Base-by-base conservation (phyloP, 2,888 invertebrate species). In the Herminia tarsipennalis region DNA sequence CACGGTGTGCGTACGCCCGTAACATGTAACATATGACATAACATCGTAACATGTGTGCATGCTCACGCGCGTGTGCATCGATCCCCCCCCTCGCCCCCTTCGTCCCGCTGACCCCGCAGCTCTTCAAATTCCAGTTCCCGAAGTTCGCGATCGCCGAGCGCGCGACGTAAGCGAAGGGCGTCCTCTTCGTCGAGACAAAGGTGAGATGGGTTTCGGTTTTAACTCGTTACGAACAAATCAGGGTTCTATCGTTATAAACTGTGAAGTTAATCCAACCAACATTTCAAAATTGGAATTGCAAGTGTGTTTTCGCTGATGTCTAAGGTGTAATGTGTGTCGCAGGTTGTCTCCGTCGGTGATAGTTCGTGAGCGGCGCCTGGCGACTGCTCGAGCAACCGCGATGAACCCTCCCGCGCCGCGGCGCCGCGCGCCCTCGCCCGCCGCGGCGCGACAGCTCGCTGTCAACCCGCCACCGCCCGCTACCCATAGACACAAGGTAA, bases 341-440 rank as follows among this genome's bases (percentile, higher is more conserved):
- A 90, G 90, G 68, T 61, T 94, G 64, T 94, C 94, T 2, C 94
- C 94, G 52, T 93, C 93, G 56, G 93, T 93, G 75, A 94, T 94
- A 57, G 93, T 94, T 1, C 93, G 93, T 41, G 94, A 94, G 81
- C 88, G 93, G 47, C 93, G 94, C 48, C 88, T 93, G 63, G 94
- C 94, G 27, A 93, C 92, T 17, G 94, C 94, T 66, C 92, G 95
- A 33, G 94, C 94, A 3, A 94, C 94, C 45, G 87, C 95, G 50
- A 95, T 95, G 95, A 95, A 95, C 85, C 95, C 95, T 51, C 95
- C 95, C 9, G 95, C 95, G 55, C 95, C 95, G 47, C 91, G 93
- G 21, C 86, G 92, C 25, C 88, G 89, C 42, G 87, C 88, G 32
- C 81, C 88, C 55, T 88, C 92, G 30, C 88, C 91, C 47, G 78